Percentiles rank a stretch among this genome's conserved stretches.
Evolutionary conservation across 2,113 vertebrate genomes (phyloP).

Genomic region (Sinocyclocheilus anshuiensis): DNA sequence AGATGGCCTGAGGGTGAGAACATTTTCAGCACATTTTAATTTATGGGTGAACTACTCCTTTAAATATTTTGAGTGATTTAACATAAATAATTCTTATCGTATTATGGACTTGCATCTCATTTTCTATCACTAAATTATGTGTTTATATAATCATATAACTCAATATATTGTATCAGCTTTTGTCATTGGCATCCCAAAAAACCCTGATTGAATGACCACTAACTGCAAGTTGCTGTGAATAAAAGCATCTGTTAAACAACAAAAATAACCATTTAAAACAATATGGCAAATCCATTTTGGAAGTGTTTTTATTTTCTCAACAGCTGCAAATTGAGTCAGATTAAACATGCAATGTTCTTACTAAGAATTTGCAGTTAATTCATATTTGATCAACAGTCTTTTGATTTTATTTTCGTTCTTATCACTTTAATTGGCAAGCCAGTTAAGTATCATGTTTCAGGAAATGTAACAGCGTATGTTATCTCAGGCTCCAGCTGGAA

Average conservation of each 20-base stretch:
- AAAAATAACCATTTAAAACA: not conserved
- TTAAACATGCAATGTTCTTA: not conserved
- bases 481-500: not conserved
- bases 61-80: too few species aligned
- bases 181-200: not conserved
- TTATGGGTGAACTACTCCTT: too few species aligned
- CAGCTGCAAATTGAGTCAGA: not conserved
- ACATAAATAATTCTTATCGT: too few species aligned
- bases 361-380: not conserved
- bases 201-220: not conserved
- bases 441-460: slow-evolving; percentile 18
- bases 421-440: not conserved
- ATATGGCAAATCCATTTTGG: not conserved
- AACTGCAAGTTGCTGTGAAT: not conserved
- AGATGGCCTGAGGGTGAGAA: too few species aligned
- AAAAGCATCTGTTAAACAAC: not conserved
- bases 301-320: not conserved
- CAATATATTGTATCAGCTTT: not conserved
- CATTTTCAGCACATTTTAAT: too few species aligned
- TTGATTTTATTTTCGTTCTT: not conserved
- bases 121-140: not conserved
- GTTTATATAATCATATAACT: not conserved
- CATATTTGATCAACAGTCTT: not conserved
- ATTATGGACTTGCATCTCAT: too few species aligned
- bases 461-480: not conserved